A percentile compares a stretch with the other conserved stretches of the same genome.
These are phyloP conservation scores for Tinamus guttatus DNA, from an alignment of 2,113 vertebrate genomes.

Conservation along the genomic window DNA sequence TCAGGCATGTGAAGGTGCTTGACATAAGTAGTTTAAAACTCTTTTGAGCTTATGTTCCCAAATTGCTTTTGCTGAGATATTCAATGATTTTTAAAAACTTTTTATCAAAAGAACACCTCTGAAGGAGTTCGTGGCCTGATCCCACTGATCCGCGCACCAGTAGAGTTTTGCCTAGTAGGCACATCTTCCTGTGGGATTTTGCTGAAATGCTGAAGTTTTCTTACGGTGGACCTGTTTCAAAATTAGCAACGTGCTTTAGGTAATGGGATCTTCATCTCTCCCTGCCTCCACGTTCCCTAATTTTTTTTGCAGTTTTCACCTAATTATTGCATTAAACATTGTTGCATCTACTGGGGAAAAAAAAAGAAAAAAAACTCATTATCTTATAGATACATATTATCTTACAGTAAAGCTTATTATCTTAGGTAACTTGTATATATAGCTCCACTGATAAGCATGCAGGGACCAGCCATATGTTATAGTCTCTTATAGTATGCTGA, in stretches of 20 bases:
- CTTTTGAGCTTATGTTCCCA: background rate
- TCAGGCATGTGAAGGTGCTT: accelerated
- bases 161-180: background rate
- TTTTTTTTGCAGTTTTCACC: background rate
- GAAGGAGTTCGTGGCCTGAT: background rate
- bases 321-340: background rate
- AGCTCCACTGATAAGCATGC: background rate
- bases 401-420: no score
- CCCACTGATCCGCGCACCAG: background rate
- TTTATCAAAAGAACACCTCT: background rate
- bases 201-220: background rate
- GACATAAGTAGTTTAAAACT: background rate
- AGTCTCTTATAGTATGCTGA: background rate
- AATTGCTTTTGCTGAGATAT: background rate
- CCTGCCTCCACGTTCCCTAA: accelerated
- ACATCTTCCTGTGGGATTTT: background rate
- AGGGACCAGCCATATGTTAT: background rate
- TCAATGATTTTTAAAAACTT: background rate
- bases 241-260: background rate
- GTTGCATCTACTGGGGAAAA: no score
- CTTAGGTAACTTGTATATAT: background rate
- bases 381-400: no score
- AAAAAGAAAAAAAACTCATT: no score
- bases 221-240: accelerated
- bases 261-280: background rate